These are phyloP conservation scores for Linnaemya vulpina DNA, from an alignment of 2,888 invertebrate species.

Conservation along the genomic window DNA sequence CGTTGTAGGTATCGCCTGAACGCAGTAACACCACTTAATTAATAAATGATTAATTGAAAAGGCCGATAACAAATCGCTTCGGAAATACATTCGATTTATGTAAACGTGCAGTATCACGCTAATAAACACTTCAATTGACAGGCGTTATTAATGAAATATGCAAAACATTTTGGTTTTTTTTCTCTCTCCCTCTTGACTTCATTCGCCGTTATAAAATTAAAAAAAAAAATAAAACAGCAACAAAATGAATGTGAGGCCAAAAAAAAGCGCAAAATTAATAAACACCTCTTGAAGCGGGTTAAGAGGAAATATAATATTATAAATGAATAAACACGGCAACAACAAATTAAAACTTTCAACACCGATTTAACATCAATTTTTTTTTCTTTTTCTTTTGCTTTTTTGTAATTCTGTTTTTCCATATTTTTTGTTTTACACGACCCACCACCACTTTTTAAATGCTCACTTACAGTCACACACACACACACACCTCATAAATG, in stretches of 20 bases:
- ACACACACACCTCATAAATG: constrained; percentile 66
- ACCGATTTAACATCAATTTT: constrained; percentile 57
- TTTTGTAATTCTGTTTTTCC: constrained; percentile 20
- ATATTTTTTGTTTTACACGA: constrained; percentile 39
- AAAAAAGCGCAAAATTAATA: constrained; percentile 50
- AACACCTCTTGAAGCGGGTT: constrained; percentile 54
- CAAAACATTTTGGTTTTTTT: constrained; percentile 54
- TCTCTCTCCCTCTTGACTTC: neutral
- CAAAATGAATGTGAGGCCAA: constrained; percentile 36
- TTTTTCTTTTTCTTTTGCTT: no score
- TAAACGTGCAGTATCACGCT: constrained; percentile 67
- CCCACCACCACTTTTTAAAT: constrained; percentile 61
- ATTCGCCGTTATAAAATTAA: constrained; percentile 38
- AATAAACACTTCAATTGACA: constrained; percentile 71
- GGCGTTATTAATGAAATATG: constrained; percentile 70
- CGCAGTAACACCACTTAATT: constrained; percentile 61
- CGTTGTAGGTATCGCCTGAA: neutral
- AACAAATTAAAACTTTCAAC: constrained; percentile 69
- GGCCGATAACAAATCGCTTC: constrained; percentile 64
- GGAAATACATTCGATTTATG: constrained; percentile 38
- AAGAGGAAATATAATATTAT: constrained; percentile 15
- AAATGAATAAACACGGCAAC: constrained; percentile 36
- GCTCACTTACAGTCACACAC: constrained; percentile 61
- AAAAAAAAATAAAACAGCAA: constrained; percentile 23
- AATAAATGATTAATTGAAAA: constrained; percentile 62